A percentile compares a stretch with the other conserved stretches of the same genome.
Evolutionary conservation across 2,888 invertebrate genomes (phyloP).

Genomic region (Noctua comes): DNA sequence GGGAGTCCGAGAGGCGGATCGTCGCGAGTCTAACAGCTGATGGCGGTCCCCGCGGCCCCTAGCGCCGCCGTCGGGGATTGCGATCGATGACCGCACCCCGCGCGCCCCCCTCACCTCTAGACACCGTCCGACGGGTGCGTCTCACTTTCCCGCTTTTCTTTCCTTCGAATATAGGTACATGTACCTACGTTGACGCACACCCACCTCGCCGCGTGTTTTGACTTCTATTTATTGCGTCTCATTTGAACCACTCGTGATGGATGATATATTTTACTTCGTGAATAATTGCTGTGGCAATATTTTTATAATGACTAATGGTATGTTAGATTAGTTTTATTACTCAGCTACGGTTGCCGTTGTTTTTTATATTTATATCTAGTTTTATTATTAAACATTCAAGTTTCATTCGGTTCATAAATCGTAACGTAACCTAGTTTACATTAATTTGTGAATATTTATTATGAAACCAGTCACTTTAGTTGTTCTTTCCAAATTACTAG

Average conservation of each 20-base stretch:
- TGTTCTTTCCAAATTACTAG: background rate
- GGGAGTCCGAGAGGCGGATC: slow-evolving; percentile 68
- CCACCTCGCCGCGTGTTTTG: slow-evolving; percentile 71
- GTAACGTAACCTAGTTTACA: background rate
- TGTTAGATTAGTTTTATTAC: slow-evolving; percentile 15
- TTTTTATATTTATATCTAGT: background rate
- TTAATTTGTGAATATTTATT: background rate
- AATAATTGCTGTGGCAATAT: slow-evolving; percentile 34
- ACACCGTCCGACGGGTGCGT: slow-evolving; percentile 74
- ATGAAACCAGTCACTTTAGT: background rate
- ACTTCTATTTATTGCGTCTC: slow-evolving; percentile 69
- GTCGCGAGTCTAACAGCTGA: slow-evolving; percentile 84
- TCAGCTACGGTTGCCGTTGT: slow-evolving; percentile 15
- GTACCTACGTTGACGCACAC: slow-evolving; percentile 67
- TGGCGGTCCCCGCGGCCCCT: slow-evolving; percentile 80
- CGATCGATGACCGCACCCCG: slow-evolving; percentile 87
- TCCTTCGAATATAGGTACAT: slow-evolving; percentile 72
- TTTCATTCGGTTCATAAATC: slow-evolving; percentile 2
- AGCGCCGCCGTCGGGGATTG: slow-evolving; percentile 77
- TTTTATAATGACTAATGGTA: slow-evolving; percentile 26
- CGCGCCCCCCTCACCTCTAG: slow-evolving; percentile 80
- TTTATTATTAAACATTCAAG: background rate
- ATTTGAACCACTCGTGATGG: slow-evolving; percentile 75
- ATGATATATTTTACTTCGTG: slow-evolving; percentile 70
- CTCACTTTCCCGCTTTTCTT: slow-evolving; percentile 88